Evolutionary conservation across 2,888 invertebrate species (phyloP).

Genomic region (Epistrophella euchroma): DNA sequence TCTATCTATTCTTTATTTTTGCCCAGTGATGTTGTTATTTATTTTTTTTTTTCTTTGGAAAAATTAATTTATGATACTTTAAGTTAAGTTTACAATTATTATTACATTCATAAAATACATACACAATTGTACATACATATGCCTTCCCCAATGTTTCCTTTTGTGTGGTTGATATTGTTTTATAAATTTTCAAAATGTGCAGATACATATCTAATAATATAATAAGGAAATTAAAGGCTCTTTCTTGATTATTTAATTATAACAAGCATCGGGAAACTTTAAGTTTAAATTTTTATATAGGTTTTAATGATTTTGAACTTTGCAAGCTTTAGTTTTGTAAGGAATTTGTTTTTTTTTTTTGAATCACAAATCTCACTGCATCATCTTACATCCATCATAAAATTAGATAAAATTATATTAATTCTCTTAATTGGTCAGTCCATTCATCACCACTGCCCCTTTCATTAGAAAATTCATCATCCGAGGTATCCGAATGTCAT

Average conservation of each 20-base stretch:
- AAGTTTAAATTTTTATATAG: conserved; percentile 6
- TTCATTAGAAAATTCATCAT: conserved; percentile 83
- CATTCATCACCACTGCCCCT: conserved; percentile 79
- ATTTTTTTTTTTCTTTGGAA: not conserved
- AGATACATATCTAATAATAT: not conserved
- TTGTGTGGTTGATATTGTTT: not conserved
- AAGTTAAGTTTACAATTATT: not conserved
- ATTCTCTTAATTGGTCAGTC: conserved; percentile 77
- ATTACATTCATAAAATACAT: not conserved
- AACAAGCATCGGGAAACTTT: conserved; percentile 11
- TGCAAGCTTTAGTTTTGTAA: conserved; percentile 11
- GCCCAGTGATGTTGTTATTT: too few species aligned
- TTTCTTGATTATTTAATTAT: not conserved
- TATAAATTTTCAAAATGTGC: conserved; percentile 17
- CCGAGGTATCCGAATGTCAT: conserved; percentile 84
- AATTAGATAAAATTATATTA: conserved; percentile 43
- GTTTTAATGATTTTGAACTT: conserved; percentile 29
- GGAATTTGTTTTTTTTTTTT: not conserved
- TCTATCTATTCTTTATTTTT: not conserved
- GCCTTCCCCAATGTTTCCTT: not conserved
- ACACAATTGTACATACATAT: too few species aligned
- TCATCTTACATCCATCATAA: not conserved
- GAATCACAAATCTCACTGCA: conserved; percentile 29
- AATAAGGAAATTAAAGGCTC: not conserved
- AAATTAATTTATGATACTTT: not conserved